phyloP scores from a whole-genome alignment of 2,888 invertebrate genomes.

The Apamea anceps region DNA sequence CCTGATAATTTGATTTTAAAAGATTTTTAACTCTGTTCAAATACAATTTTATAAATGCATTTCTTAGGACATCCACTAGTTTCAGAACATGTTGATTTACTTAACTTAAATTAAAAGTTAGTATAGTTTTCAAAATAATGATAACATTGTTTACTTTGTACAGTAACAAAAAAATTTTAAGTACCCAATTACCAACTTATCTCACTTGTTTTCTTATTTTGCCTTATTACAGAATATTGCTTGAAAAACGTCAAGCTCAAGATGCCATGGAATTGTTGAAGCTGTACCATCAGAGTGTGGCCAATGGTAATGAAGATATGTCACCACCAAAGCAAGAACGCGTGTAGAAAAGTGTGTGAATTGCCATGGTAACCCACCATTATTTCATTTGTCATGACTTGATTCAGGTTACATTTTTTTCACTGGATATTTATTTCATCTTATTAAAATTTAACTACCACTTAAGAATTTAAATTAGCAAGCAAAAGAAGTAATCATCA shows the following conservation, averaged over 20 bases:
- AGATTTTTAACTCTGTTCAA: background rate
- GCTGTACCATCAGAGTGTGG: conserved; percentile 91
- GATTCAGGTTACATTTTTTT: conserved; percentile 42
- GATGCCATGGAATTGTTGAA: conserved; percentile 96
- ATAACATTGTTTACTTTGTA: background rate
- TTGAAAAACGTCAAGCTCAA: conserved; percentile 96
- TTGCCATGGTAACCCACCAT: conserved; percentile 67
- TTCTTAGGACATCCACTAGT: background rate
- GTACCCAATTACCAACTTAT: background rate
- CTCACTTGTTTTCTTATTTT: conserved; percentile 1
- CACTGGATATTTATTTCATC: too few relatives aligned
- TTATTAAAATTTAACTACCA: background rate
- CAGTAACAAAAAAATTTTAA: background rate
- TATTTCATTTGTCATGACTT: conserved; percentile 61
- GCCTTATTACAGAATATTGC: conserved; percentile 90
- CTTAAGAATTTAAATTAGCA: background rate
- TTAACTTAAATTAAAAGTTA: background rate
- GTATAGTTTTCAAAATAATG: background rate
- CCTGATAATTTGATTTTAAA: background rate
- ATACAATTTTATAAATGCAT: background rate
- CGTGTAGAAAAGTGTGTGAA: conserved; percentile 75
- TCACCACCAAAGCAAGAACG: conserved; percentile 86
- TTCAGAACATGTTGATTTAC: background rate
- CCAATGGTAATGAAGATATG: conserved; percentile 88
- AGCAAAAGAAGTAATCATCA: conserved; percentile 4